Conservation (phyloP, 2,113 vertebrate species). For the Hydrolagus affinis region DNA sequence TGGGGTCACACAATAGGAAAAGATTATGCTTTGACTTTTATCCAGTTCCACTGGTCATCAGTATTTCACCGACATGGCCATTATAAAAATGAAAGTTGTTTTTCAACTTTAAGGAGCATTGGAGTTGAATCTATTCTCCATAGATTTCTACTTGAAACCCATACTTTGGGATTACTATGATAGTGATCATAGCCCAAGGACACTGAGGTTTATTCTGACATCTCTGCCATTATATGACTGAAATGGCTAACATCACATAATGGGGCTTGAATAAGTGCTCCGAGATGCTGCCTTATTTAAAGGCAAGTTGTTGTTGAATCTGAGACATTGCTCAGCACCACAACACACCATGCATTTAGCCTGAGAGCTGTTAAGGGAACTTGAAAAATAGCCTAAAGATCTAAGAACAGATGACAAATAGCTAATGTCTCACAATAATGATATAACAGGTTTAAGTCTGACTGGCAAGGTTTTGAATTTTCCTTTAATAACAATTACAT, state of each 20-base stretch:
- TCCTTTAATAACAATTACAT: neutral
- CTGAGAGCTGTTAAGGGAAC: neutral
- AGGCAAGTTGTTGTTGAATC: no score
- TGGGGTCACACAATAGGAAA: neutral
- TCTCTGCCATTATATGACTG: neutral
- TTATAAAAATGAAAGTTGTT: no score
- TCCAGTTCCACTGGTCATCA: neutral
- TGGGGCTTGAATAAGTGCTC: no score
- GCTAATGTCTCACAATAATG: neutral
- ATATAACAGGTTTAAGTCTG: neutral
- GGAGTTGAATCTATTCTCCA: neutral
- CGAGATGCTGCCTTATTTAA: no score
- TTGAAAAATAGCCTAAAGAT: neutral
- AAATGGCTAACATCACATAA: neutral
- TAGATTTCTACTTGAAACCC: no score
- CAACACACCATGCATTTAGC: neutral
- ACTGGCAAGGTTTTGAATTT: neutral
- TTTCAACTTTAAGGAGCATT: no score
- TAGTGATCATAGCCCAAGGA: neutral
- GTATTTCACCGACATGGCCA: no score
- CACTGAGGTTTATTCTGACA: neutral
- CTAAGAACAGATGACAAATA: neutral
- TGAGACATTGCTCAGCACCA: neutral
- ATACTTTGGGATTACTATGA: neutral
- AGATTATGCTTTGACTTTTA: neutral